Conservation (phyloP, 2,797 vertebrate genomes). For the Rhabdophis nuchalis region DNA sequence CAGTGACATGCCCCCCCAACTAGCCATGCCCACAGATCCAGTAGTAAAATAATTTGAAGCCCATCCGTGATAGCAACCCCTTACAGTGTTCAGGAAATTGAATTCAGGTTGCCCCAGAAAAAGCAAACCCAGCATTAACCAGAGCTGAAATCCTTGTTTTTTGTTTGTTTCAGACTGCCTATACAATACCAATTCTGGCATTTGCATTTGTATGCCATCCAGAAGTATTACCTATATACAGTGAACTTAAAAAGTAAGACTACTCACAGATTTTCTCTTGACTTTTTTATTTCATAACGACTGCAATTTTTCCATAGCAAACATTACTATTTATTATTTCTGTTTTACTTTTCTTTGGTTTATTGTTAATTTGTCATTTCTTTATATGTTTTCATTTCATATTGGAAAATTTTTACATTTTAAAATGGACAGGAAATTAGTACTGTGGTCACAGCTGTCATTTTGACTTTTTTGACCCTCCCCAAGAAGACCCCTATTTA, state of each 20-base stretch:
- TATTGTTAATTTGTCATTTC: background rate
- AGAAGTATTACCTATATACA: constrained; percentile 97
- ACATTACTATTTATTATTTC: background rate
- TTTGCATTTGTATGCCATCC: constrained; percentile 98
- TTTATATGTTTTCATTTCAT: background rate
- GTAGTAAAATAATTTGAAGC: no score
- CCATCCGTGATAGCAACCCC: background rate
- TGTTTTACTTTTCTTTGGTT: background rate
- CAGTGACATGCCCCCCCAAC: no score
- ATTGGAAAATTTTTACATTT: background rate
- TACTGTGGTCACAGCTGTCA: background rate
- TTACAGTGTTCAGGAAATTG: constrained; percentile 9
- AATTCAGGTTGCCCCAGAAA: constrained; percentile 10
- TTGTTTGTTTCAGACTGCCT: constrained; percentile 82
- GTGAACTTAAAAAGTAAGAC: constrained; percentile 95
- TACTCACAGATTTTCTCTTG: constrained; percentile 58
- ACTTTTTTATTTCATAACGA: background rate
- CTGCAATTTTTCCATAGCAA: background rate
- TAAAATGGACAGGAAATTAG: background rate
- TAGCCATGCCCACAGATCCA: no score
- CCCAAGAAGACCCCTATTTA: background rate
- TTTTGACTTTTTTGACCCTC: background rate
- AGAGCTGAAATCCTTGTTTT: background rate
- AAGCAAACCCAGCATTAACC: constrained; percentile 44
- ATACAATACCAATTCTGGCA: constrained; percentile 93